Evolutionary conservation across 2,888 invertebrate genomes (phyloP).

Genomic region (Aromia moschata): DNA sequence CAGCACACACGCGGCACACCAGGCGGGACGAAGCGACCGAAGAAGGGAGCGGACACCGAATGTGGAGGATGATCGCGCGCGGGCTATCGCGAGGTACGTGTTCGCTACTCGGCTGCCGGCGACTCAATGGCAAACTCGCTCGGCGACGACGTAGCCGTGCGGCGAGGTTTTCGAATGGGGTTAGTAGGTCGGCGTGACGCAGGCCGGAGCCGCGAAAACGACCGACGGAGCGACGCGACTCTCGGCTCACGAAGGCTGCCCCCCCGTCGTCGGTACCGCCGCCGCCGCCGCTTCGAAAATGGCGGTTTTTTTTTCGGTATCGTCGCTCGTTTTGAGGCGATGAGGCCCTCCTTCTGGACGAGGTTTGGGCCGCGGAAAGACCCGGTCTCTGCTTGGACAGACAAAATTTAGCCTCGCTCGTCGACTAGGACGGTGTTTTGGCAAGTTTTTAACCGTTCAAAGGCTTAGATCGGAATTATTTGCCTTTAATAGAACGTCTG

Average conservation of each 20-base stretch:
- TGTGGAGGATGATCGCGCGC: conserved; percentile 27
- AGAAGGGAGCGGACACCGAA: conserved; percentile 23
- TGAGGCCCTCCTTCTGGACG: too few species aligned
- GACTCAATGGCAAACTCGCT: conserved; percentile 60
- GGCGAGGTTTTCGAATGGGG: conserved; percentile 70
- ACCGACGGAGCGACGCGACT: too few species aligned
- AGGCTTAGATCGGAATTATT: too few species aligned
- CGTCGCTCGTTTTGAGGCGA: conserved; percentile 52
- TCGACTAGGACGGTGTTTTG: too few species aligned
- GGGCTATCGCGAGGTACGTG: conserved; percentile 34
- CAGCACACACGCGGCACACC: neutral
- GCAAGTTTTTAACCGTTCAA: too few species aligned
- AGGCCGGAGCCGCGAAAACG: conserved; percentile 66
- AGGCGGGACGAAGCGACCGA: conserved; percentile 26
- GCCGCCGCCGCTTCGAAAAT: conserved; percentile 55
- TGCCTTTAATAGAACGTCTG: too few species aligned
- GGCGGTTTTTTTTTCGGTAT: conserved; percentile 48
- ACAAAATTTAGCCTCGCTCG: too few species aligned
- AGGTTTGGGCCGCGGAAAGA: too few species aligned
- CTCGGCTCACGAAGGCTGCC: too few species aligned
- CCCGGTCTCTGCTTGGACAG: too few species aligned
- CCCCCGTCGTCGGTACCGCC: conserved; percentile 63
- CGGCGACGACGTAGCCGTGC: conserved; percentile 53
- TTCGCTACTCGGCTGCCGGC: conserved; percentile 51
- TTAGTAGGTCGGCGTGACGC: conserved; percentile 77